These are phyloP conservation scores for Porites lobata DNA, from an alignment of 92 coral and sea anemone species.

Conservation along the genomic window DNA sequence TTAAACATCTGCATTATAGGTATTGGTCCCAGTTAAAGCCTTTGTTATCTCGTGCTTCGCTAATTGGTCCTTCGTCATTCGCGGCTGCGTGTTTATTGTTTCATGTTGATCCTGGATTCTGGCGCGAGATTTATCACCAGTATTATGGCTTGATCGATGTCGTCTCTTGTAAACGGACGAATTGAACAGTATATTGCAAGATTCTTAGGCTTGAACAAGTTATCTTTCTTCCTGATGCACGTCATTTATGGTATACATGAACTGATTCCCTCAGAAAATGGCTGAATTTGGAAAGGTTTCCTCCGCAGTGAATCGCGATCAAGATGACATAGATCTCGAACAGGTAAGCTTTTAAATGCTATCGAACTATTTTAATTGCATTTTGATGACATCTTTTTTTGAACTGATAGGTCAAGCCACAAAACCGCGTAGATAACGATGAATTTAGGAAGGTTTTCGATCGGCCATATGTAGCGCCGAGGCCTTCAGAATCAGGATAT, in stretches of 20 bases:
- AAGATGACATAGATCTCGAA: slow-evolving; percentile 1
- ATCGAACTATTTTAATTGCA: background rate
- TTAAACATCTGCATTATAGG: background rate
- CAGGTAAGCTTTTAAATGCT: slow-evolving; percentile 7
- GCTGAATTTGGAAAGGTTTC: slow-evolving; percentile 34
- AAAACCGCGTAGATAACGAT: slow-evolving; percentile 48
- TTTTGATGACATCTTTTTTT: background rate
- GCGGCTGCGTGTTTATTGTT: slow-evolving; percentile 26
- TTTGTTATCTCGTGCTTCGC: background rate
- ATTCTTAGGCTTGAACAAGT: slow-evolving; percentile 9
- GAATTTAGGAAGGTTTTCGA: slow-evolving; percentile 82
- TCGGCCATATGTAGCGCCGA: slow-evolving; percentile 76
- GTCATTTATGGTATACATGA: slow-evolving; percentile 55
- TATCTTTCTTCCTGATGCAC: slow-evolving; percentile 37
- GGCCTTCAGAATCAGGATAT: slow-evolving; percentile 49
- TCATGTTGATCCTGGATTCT: slow-evolving; percentile 11
- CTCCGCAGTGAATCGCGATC: slow-evolving; percentile 8
- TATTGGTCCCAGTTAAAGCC: background rate
- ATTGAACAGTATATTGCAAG: background rate
- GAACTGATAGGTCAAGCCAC: slow-evolving; percentile 24
- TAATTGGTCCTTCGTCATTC: slow-evolving; percentile 21
- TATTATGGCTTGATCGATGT: slow-evolving; percentile 50
- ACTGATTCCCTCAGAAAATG: slow-evolving; percentile 59
- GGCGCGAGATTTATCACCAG: slow-evolving; percentile 52
- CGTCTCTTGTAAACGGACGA: background rate